Conservation (phyloP, 2,888 invertebrate genomes). For the Lepidocyrtoides sp. region DNA sequence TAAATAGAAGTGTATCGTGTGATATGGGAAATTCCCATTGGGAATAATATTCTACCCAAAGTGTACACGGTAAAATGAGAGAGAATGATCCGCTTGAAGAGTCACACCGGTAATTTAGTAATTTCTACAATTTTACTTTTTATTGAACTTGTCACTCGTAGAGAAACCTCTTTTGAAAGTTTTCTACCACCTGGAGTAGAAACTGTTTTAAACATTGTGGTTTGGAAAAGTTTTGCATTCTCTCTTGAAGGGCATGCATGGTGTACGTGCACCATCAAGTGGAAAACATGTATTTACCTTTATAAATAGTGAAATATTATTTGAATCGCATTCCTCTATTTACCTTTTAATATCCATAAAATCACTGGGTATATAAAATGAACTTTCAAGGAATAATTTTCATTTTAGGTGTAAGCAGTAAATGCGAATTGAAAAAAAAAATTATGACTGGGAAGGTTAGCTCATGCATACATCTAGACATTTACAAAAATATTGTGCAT, state of each 20-base stretch:
- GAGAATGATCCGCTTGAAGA: background rate
- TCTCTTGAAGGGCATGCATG: no score
- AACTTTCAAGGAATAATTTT: slow-evolving; percentile 10
- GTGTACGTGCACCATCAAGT: no score
- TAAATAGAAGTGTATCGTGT: no score
- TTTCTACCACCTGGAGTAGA: slow-evolving; percentile 11
- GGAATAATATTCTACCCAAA: background rate
- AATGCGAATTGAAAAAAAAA: no score
- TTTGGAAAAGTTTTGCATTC: slow-evolving; percentile 21
- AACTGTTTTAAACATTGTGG: background rate
- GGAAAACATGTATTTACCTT: background rate
- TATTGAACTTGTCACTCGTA: background rate
- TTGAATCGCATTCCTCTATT: background rate
- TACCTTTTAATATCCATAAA: background rate
- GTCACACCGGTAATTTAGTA: background rate
- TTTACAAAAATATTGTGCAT: no score
- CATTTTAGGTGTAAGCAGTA: no score
- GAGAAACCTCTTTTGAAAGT: background rate
- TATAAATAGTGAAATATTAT: no score
- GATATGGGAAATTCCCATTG: no score
- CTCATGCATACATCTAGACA: no score
- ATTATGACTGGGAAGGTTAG: no score
- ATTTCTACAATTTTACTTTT: background rate
- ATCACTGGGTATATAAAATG: no score
- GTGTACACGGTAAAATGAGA: background rate